Evolutionary conservation across 2,888 invertebrate genomes (phyloP).

Genomic region (Nemotelus nigrinus): DNA sequence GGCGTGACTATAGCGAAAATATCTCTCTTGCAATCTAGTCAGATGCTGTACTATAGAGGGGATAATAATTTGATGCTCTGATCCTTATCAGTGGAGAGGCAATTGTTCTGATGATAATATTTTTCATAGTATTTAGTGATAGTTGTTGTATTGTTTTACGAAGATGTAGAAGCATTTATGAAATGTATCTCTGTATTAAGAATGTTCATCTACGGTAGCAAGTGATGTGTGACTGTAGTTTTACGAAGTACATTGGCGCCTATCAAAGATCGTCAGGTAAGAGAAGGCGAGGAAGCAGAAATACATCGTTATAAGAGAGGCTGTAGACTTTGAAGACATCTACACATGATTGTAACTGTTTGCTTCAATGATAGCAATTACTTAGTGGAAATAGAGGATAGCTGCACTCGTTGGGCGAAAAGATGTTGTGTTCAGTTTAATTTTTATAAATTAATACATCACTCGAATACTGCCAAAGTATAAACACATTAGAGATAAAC

Average conservation of each 20-base stretch:
- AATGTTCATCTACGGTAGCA: not conserved
- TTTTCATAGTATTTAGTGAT: not conserved
- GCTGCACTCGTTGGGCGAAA: not conserved
- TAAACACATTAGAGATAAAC: no score
- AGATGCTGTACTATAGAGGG: not conserved
- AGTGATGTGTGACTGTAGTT: not conserved
- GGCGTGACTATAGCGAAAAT: not conserved
- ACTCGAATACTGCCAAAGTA: no score
- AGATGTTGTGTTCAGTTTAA: no score
- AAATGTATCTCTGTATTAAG: no score
- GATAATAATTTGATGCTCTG: not conserved
- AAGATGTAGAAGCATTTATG: not conserved
- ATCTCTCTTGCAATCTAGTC: not conserved
- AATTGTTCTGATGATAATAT: not conserved
- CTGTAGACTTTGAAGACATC: conserved; percentile 8
- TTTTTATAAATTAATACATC: no score
- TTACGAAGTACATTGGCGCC: conserved; percentile 1
- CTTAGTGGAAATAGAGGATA: conserved; percentile 3
- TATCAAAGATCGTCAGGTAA: conserved; percentile 14
- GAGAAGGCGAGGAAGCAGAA: not conserved
- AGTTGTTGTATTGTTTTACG: conserved; percentile 10
- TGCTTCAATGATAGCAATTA: conserved; percentile 12
- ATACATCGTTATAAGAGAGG: conserved; percentile 22
- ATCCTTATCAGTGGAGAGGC: conserved; percentile 13
- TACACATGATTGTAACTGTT: conserved; percentile 22